Base-by-base conservation (phyloP, 30 jellyfish, hydroid and myxozoan species). In the Pseudorhiza aurosa region DNA sequence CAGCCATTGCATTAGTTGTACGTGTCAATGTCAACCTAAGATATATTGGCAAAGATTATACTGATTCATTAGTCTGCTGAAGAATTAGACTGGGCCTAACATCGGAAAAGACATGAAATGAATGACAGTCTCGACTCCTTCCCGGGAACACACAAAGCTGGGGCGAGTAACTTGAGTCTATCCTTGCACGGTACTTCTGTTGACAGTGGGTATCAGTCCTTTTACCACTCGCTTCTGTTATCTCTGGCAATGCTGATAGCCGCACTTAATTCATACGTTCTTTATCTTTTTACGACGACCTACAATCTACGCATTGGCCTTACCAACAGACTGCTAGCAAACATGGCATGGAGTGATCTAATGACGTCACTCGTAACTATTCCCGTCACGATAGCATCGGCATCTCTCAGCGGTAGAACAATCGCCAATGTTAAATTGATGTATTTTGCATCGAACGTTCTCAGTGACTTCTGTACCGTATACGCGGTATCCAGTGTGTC, bases 321-420 rank as follows among this genome's bases (percentile, higher is more conserved):
- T 2, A 53, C 92, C 7, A 81, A 81, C 46, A 22, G 72, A 26
- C 75, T 81, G 29, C 57, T 53, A 4, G 81, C 92, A 4, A 81
- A 68, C 65, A 71, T 81, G 51, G 92, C 92, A 27, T n/a, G 50
- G 0, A 67, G 92, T 21, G 92, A 81, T 50, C 18, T 81, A 31
- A 19, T 81, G 4, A 81, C 92, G 1, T 85, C 85, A 5, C 0
- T 37, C 2, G 43, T 47, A 0, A 53, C 53, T 22, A 81, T 81
- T 24, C 92, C 92, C 10, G 21, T 81, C 31, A 64, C 85, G 0
- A 49, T 81, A 1, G 68, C 85, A 4, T 81, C 92, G 7, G 83
- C 92, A 33, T 33, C 77, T 2, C 64, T 65, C 43, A 8, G 32
- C 10, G 76, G 58, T 7, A n/a, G 70, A 65, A 44, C 63, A 8